Evolutionary conservation across 2,797 vertebrate genomes (phyloP).

Genomic region (Echiichthys vipera): DNA sequence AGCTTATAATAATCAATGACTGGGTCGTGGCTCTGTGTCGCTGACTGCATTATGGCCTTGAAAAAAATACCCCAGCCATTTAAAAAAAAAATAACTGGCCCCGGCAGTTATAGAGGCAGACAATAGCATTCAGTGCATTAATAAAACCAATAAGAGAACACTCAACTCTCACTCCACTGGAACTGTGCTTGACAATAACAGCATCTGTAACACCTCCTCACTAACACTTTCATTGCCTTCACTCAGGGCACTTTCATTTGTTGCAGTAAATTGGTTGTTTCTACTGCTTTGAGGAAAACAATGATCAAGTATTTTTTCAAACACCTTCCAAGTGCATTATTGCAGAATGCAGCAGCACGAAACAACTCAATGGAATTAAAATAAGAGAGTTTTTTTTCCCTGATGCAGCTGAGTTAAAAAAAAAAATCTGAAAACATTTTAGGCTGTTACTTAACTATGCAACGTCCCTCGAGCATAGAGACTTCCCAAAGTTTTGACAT

Average conservation of each 20-base stretch:
- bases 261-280: conserved; percentile 71
- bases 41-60: conserved; percentile 36
- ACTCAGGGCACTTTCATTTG: conserved; percentile 65
- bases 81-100: conserved; percentile 38
- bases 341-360: conserved; percentile 55
- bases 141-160: conserved; percentile 62
- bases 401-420: background rate
- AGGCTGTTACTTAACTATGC: conserved; percentile 17
- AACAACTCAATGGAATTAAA: conserved; percentile 46
- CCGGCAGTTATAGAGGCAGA: conserved; percentile 46
- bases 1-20: conserved; percentile 56
- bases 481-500: conserved; percentile 30
- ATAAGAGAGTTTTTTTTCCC: background rate
- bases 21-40: conserved; percentile 36
- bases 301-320: conserved; percentile 65
- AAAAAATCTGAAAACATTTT: background rate
- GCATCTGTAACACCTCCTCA: conserved; percentile 61
- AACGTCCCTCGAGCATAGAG: conserved; percentile 1
- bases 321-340: conserved; percentile 58
- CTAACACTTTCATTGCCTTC: conserved; percentile 56
- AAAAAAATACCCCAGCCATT: conserved; percentile 42
- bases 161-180: conserved; percentile 47
- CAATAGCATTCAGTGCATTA: conserved; percentile 61
- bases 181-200: conserved; percentile 57
- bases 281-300: conserved; percentile 69